Base-by-base conservation (phyloP, 2,888 invertebrate genomes). In the Acronicta psi region DNA sequence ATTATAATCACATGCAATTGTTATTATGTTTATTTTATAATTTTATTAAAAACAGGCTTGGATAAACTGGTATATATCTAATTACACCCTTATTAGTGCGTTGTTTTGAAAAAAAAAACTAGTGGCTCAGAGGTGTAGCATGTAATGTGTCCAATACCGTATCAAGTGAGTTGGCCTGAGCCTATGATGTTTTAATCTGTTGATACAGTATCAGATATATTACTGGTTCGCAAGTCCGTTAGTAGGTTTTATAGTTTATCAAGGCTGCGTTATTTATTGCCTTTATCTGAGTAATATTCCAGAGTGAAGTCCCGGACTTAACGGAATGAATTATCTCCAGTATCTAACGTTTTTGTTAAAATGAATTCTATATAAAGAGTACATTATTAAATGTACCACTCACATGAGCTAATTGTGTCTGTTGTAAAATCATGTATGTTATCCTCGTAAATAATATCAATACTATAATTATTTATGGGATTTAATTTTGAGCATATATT, bases 361-460 rank as follows among this genome's bases (percentile, higher is more conserved):
- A 16, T 65, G 42, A 38, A 69, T 57, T 65, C 62, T 77, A 67
- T 61, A 7, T 10, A 56, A 59, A 71, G 41, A 65, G 58, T 60
- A 44, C 29, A 62, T 49, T 59, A 65, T 71, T 59, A 53, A 57
- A 73, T 57, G 51, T 71, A 60, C 57, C 67, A 59, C 43, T 56
- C 43, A 43, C 65, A 58, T 73, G 73, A 51, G 62, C 69, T 75
- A 76, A 65, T 73, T 75, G 69, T 74, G 76, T 78, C 74, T 38
- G 55, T 63, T 54, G 47, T 54, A 50, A 40, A 46, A 55, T 44
- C 51, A 25, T 36, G 18, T 29, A 63, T 53, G 63, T 50, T 64
- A 59, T 56, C 40, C 44, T 42, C 14, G 40, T 47, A 18, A 42
- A 36, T 65, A 53, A 42, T 42, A 56, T 51, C 44, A 59, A 25